Conservation (phyloP, 2,797 vertebrate species). For the Echiichthys vipera region DNA sequence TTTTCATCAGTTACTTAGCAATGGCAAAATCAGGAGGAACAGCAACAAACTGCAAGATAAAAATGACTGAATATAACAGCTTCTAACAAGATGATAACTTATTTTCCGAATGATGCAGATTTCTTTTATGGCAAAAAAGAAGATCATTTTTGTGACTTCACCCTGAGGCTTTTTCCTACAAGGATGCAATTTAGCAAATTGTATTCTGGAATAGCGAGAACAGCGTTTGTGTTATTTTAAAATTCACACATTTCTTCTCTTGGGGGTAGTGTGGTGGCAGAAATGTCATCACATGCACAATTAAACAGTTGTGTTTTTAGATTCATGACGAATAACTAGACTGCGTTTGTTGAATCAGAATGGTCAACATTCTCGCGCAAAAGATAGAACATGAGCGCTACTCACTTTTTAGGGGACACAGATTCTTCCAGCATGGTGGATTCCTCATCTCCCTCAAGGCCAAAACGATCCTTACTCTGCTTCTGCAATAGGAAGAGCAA, state of each 20-base stretch:
- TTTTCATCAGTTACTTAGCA: constrained; percentile 43
- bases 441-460: constrained; percentile 97
- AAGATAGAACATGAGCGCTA: constrained; percentile 21
- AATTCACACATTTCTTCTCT: constrained; percentile 34
- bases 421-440: constrained; percentile 99
- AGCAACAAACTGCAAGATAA: constrained; percentile 14
- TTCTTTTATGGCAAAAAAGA: constrained; percentile 50
- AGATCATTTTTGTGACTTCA: constrained; percentile 29
- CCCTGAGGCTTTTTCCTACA: constrained; percentile 28
- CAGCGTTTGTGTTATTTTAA: neutral
- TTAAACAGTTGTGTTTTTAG: constrained; percentile 57
- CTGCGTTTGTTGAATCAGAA: constrained; percentile 26
- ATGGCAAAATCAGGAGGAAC: constrained; percentile 25
- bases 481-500: constrained; percentile 83
- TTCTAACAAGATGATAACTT: constrained; percentile 46
- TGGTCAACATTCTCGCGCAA: constrained; percentile 35
- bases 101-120: neutral
- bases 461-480: constrained; percentile 99
- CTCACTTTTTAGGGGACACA: constrained; percentile 97
- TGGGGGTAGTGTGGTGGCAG: constrained; percentile 43
- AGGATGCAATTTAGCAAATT: constrained; percentile 30
- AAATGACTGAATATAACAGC: constrained; percentile 29
- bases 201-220: constrained; percentile 3
- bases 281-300: constrained; percentile 67
- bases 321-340: constrained; percentile 49